A percentile compares a stretch with the other conserved stretches of the same genome.
Evolutionary conservation across 64 coral and sea anemone genomes (phyloP).

Genomic region (Cladopsammia gracilis): DNA sequence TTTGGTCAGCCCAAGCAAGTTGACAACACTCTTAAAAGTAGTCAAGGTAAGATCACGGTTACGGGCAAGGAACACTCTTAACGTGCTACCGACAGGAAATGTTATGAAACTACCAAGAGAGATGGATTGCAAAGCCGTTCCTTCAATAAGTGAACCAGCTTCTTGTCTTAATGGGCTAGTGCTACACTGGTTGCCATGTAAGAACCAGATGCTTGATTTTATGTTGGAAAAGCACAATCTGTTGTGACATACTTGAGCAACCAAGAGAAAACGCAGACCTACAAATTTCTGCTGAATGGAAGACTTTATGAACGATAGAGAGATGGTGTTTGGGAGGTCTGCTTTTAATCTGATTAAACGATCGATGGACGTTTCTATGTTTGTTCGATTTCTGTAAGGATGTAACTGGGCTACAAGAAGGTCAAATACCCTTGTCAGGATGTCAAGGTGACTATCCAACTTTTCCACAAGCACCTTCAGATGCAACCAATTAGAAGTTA

Average conservation of each 20-base stretch:
- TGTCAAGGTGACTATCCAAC: slow-evolving; percentile 11
- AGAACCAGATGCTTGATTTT: not conserved
- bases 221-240: not conserved
- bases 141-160: not conserved
- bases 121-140: not conserved
- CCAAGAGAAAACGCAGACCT: not conserved
- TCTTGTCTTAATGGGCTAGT: not conserved
- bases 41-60: not conserved
- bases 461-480: not conserved
- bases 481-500: not conserved
- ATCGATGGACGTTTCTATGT: not conserved
- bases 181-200: not conserved
- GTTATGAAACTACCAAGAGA: not conserved
- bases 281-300: not conserved
- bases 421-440: not conserved
- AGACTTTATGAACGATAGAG: not conserved
- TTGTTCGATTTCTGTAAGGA: slow-evolving; percentile 2
- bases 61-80: not conserved
- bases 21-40: not conserved
- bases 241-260: slow-evolving; percentile 8
- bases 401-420: slow-evolving; percentile 11
- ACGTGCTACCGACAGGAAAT: not conserved
- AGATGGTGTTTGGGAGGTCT: slow-evolving; percentile 15
- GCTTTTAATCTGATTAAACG: not conserved
- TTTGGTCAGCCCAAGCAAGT: not conserved